These are phyloP conservation scores for Chalcis sispes DNA, from an alignment of 2,888 invertebrate genomes.

Conservation along the genomic window DNA sequence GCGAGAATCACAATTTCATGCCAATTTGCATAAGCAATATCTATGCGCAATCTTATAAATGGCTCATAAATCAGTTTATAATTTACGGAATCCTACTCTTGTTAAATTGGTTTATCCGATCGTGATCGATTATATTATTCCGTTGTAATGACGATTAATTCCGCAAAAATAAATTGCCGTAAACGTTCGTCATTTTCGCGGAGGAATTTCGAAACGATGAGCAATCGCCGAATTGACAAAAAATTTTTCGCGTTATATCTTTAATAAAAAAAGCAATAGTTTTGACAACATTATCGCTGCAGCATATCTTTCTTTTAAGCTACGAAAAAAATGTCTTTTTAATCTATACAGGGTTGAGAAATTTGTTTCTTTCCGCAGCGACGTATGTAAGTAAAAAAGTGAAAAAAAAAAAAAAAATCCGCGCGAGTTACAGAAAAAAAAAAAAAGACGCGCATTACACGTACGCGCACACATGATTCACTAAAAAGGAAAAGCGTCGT, in stretches of 20 bases:
- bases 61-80: conserved; percentile 37
- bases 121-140: conserved; percentile 5
- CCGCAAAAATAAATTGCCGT: conserved; percentile 19
- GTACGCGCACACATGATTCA: conserved; percentile 17
- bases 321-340: not conserved
- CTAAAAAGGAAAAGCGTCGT: conserved; percentile 20
- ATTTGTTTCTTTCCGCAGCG: conserved; percentile 2
- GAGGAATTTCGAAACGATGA: not conserved
- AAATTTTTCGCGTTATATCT: no score
- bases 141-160: not conserved
- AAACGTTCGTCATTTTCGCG: not conserved
- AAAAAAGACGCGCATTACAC: conserved; percentile 14
- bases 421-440: not conserved
- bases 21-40: conserved; percentile 40
- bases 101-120: not conserved
- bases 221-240: not conserved
- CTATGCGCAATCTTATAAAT: conserved; percentile 39
- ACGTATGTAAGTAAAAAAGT: not conserved
- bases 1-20: conserved; percentile 31
- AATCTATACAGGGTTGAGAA: not conserved
- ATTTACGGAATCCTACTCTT: conserved; percentile 20
- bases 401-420: not conserved
- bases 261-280: no score
- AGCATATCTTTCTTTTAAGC: no score
- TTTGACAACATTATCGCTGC: no score